These are phyloP conservation scores for Diachasma alloeum DNA, from an alignment of 1,140 invertebrate genomes.

Conservation along the genomic window DNA sequence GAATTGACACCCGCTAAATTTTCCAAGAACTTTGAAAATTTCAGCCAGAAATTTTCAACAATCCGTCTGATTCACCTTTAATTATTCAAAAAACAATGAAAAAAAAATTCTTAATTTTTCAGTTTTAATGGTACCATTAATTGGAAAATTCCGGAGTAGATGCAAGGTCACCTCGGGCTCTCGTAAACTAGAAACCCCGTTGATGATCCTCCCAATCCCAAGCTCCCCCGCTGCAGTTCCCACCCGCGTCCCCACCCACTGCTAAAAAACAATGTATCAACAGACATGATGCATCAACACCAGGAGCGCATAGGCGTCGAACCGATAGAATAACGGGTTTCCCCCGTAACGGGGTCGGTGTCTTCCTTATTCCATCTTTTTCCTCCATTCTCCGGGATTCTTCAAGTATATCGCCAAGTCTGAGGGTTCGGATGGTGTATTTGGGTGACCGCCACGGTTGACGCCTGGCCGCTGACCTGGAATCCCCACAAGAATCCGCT, in stretches of 20 bases:
- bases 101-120: too few species aligned
- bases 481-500: conserved; percentile 51
- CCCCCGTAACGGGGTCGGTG: conserved; percentile 54
- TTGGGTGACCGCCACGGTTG: conserved; percentile 24
- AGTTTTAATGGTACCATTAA: too few species aligned
- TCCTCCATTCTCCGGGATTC: background rate
- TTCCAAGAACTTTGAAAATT: too few species aligned
- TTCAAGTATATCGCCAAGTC: background rate
- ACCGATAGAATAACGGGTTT: conserved; percentile 50
- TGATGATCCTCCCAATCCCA: too few species aligned
- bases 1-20: too few species aligned
- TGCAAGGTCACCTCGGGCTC: too few species aligned
- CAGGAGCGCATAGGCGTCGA: background rate
- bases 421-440: background rate
- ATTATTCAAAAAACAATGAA: too few species aligned
- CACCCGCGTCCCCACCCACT: background rate
- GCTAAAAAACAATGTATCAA: background rate
- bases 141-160: too few species aligned
- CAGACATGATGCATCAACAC: background rate
- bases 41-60: too few species aligned
- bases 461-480: conserved; percentile 61
- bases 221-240: too few species aligned
- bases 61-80: too few species aligned
- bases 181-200: too few species aligned
- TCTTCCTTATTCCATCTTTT: background rate